Percentiles rank a stretch among this genome's conserved stretches.
Conservation (phyloP, 2,797 vertebrate genomes). For the Discoglossus pictus region DNA sequence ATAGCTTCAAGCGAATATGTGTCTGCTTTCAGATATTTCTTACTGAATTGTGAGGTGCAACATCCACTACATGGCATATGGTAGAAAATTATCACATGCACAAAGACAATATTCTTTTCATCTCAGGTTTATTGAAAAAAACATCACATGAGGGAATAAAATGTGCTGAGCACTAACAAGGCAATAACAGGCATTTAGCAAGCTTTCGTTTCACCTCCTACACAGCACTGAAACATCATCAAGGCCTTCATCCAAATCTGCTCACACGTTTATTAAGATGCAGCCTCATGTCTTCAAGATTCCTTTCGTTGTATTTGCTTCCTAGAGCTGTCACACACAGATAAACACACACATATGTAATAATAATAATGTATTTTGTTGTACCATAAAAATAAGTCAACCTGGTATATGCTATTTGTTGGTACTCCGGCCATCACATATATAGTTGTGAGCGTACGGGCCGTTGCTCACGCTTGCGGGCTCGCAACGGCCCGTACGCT, state of each 20-base stretch:
- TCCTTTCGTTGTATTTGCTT: no score
- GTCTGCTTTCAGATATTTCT: background rate
- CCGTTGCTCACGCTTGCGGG: no score
- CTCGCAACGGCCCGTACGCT: no score
- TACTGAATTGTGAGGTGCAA: background rate
- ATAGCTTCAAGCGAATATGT: no score
- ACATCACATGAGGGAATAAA: conserved; percentile 47
- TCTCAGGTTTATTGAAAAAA: conserved; percentile 27
- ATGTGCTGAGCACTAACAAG: conserved; percentile 59
- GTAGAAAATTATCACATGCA: conserved; percentile 15
- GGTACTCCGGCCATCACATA: no score
- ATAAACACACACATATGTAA: no score
- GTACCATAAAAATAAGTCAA: no score
- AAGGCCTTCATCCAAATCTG: conserved; percentile 31
- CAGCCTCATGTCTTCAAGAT: background rate
- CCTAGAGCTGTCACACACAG: no score
- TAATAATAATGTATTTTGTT: no score
- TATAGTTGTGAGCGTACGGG: no score
- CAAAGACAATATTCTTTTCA: conserved; percentile 31
- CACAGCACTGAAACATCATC: conserved; percentile 45
- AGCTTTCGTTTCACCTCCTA: conserved; percentile 62
- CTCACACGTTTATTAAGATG: conserved; percentile 29
- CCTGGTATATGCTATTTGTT: no score
- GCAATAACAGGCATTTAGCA: conserved; percentile 60
- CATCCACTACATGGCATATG: conserved; percentile 28